Percentiles rank a stretch among this genome's conserved stretches.
phyloP scores from a whole-genome alignment of 1,140 invertebrate genomes.

The Stegodyphus dumicola region DNA sequence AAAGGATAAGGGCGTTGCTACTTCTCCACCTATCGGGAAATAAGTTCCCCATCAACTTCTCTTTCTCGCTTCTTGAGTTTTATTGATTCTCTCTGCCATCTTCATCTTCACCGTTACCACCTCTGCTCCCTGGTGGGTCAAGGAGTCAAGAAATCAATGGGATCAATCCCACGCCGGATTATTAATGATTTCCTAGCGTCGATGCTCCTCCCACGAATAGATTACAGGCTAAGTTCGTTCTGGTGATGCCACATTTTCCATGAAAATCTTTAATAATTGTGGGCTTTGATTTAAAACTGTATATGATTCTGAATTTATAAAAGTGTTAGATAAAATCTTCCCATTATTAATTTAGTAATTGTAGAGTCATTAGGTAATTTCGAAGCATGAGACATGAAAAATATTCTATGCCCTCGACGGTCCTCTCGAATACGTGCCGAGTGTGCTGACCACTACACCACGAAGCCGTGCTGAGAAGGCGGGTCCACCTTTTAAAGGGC shows the following conservation, averaged over 20 bases:
- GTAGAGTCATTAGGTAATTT: no score
- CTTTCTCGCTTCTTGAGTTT: slow-evolving; percentile 5
- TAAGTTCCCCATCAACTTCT: slow-evolving; percentile 20
- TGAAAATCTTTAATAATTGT: background rate
- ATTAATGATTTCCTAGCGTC: slow-evolving; percentile 39
- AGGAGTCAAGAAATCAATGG: slow-evolving; percentile 48
- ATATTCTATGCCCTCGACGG: no score
- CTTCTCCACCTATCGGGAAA: slow-evolving; percentile 1
- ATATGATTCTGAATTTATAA: background rate
- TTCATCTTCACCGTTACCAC: slow-evolving; percentile 48
- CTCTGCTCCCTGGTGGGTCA: slow-evolving; percentile 2
- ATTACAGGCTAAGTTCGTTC: background rate
- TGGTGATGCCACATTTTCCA: background rate
- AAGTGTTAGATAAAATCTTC: background rate
- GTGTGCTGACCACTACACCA: no score
- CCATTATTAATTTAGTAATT: no score
- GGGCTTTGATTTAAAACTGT: background rate
- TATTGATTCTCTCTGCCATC: slow-evolving; percentile 29
- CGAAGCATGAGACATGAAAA: no score
- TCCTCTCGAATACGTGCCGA: no score
- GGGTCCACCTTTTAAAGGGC: no score
- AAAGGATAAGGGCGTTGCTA: background rate
- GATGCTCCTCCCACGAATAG: slow-evolving; percentile 9
- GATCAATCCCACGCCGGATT: slow-evolving; percentile 28
- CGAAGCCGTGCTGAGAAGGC: no score